Evolutionary conservation across 2,797 vertebrate genomes (phyloP).

Genomic region (Chloroceryle inda): DNA sequence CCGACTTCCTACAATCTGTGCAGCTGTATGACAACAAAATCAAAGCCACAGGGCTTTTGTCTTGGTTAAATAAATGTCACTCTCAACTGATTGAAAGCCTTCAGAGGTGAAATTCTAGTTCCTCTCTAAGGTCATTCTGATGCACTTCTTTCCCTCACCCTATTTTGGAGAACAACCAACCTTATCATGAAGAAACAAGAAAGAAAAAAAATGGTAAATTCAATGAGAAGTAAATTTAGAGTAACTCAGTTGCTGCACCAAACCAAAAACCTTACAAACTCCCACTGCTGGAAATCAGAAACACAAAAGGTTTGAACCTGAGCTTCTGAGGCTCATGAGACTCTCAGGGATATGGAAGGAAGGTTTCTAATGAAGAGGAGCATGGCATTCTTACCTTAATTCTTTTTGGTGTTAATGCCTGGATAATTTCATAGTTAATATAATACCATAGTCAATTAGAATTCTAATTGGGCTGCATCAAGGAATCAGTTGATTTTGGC

Average conservation of each 20-base stretch:
- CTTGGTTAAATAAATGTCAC: slow-evolving; percentile 42
- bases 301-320: background rate
- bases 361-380: background rate
- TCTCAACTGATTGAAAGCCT: background rate
- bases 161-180: background rate
- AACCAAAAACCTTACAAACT: background rate
- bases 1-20: slow-evolving; percentile 52
- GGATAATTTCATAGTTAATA: background rate
- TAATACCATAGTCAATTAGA: background rate
- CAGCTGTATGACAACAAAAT: slow-evolving; percentile 20
- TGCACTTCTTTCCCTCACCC: background rate
- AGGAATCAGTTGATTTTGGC: background rate
- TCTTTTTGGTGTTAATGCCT: fast-evolving
- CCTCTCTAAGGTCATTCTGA: background rate
- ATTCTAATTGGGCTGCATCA: background rate
- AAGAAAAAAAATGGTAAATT: background rate
- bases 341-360: background rate
- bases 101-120: background rate
- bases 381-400: background rate
- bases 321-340: background rate
- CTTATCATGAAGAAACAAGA: background rate
- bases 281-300: background rate
- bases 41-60: slow-evolving; percentile 34
- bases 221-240: background rate
- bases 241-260: background rate